Evolutionary conservation across 64 coral and sea anemone species (phyloP), one percentile per base, ranked within the genome.

Genomic region (Orbicella faveolata): DNA sequence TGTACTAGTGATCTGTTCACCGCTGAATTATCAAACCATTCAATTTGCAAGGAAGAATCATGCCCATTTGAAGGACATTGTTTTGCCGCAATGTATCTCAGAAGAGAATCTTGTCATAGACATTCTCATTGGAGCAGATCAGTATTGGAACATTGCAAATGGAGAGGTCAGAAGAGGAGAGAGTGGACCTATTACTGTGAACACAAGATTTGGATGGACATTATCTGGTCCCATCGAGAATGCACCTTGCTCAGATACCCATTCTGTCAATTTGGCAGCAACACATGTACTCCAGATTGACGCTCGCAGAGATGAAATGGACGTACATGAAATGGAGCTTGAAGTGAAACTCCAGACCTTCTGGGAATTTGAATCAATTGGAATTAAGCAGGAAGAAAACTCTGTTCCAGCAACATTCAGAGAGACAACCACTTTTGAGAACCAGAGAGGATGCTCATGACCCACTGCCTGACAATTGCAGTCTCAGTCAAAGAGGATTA

Each of bases 1-100:
- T 84, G 77, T 95, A 51, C 94, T 84, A 78, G 84, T 33, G 3
- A 91, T 95, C 36, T 95, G 94, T 73, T 51, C 70, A 41, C 94
- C 79, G 54, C 61, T 95, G 78, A 18, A 73, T 65, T 39, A 91
- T 66, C 94, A 95, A 55, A 84, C 89, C 36, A 72, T 91, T 83
- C 36, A 83, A 37, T 74, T 82, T 76, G 83, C 84, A 19, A 76
- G 53, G 36, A 57, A 52, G 10, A 91, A 88, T n/a, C 91, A 91
- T 23, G 14, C 77, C 39, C 73, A 95, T 55, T 76, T 91, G 48
- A 53, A n/a, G 21, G 89, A 76, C 44, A 62, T 91, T 15, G 33
- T 19, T 0, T 63, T 95, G 30, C 69, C 89, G 36, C 86, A 95
- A 63, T 23, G 39, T 87, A 34, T 0, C 21, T 48, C 48, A 33